Evolutionary conservation across 2,113 vertebrate genomes (phyloP).

Genomic region (Vombatus ursinus): DNA sequence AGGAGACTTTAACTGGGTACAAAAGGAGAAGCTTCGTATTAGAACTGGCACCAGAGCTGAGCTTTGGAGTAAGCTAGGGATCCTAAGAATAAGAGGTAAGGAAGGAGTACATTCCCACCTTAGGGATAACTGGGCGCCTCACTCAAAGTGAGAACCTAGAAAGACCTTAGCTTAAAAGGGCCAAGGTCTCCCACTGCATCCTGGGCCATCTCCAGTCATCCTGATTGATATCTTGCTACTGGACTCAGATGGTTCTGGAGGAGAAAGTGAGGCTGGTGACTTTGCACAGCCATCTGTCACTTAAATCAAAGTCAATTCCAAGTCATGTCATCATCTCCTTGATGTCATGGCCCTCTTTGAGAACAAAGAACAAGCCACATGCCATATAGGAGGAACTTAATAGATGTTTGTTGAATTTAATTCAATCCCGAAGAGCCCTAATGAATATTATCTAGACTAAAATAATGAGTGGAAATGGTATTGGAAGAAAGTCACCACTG

Average conservation of each 20-base stretch:
- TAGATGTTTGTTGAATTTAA: not conserved
- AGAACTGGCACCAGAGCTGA: not conserved
- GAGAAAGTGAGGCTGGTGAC: no score
- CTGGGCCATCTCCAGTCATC: no score
- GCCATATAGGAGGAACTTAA: not conserved
- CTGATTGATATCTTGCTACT: no score
- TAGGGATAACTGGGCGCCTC: not conserved
- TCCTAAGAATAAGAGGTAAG: not conserved
- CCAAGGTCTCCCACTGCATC: no score
- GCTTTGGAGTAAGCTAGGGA: not conserved
- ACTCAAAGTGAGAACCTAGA: no score
- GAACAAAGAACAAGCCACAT: no score
- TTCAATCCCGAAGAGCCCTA: not conserved
- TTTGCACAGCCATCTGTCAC: no score
- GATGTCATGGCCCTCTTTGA: no score
- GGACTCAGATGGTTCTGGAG: no score
- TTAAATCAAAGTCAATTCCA: no score
- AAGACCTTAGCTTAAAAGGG: no score
- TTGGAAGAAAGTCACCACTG: not conserved
- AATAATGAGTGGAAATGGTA: not conserved
- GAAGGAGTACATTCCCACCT: not conserved
- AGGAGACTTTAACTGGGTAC: not conserved
- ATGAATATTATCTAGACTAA: not conserved
- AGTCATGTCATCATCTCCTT: no score
- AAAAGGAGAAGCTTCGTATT: not conserved